Base-by-base conservation (phyloP, 2,888 invertebrate genomes). In the Galerucella nymphaeae region DNA sequence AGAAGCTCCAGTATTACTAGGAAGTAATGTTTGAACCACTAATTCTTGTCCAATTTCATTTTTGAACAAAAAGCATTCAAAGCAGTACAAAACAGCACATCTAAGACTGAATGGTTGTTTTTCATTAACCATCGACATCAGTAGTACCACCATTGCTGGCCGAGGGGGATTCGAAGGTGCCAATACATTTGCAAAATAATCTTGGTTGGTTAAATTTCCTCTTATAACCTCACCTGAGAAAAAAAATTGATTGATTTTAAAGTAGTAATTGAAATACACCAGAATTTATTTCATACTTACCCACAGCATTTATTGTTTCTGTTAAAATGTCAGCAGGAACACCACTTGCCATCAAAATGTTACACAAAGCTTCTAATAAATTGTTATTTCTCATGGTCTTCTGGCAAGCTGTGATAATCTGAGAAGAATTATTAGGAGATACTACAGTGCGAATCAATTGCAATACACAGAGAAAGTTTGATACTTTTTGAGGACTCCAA, bases 71-170 rank as follows among this genome's bases (percentile, higher is more conserved):
- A 95, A 99, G 85, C 97, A 97, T 88, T 99, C 94, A 86, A 99
- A 98, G 85, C 97, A 98, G 86, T 99, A 99, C 0, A 99, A 91
- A 2, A 99, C 97, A 0, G 99, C 95, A 85, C 97, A 97, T 75
- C 99, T 93, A 82, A 91, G 84, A 5, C 89, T 88, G 84, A 99
- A 94, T 0, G 97, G 95, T 85, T 99, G 99, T 83, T 97, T 98
- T 85, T 99, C 99, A 85, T 98, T 98, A 8, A 97, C 96, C 97
- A 99, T 98, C 0, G 98, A 98, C 95, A 98, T 96, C 10, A 99
- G 88, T 9, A 99, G 89, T 58, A 99, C 96, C 0, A 99, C 95
- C 67, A 99, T 93, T 0, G 97, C 97, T 0, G 98, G 96, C 70
- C 98, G 91, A 2, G 98, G 97, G 6, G 98, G 98, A 80, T 91